Base-by-base conservation (phyloP, 2,113 vertebrate species). In the Clarias magur region DNA sequence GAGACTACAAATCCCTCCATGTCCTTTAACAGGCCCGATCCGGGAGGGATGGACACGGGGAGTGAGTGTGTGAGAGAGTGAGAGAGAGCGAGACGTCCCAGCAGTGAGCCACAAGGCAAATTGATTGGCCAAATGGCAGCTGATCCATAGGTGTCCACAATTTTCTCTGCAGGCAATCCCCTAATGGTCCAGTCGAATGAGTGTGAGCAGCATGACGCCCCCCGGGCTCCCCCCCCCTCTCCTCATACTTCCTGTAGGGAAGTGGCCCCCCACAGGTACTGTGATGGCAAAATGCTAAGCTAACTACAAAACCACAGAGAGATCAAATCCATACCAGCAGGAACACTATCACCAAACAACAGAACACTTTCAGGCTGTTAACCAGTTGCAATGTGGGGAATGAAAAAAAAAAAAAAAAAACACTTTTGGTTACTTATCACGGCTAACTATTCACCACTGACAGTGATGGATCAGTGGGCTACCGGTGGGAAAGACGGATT, bases 101-200 rank as follows among this genome's bases (percentile, higher is more conserved):
- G 88, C 80, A 87, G 88, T 83, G 83, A 90, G 78, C 86, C 90
- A 93, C 92, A 91, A 92, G 93, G 90, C 88, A 92, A 93, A 94
- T 93, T 93, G 94, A 95, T 95, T 94, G 91, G 89, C 92, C 90
- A 84, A 93, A 93, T 89, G 86, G 85, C 78, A 85, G 91, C 79
- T 88, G 87, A 89, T 87, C 91, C 23, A 67, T 89, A 91, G 92
- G 92, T 92, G 91, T 89, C 88, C 90, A 63, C 88, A 91, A 83
- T 89, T 87, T 84, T 84, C 90, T 83, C 89, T 11, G 87, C 88
- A 88, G 90, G 91, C 91, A 92, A 93, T 95, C 88, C 91, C 91
- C 85, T 95, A 94, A 94, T 95, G 91, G 92, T 83, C 84, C 89
- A 82, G 79, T 60, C 87, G 73, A 85, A 85, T 80, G 90, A 76